Conservation (phyloP, 2,113 vertebrate genomes). For the Aramus guarauna region DNA sequence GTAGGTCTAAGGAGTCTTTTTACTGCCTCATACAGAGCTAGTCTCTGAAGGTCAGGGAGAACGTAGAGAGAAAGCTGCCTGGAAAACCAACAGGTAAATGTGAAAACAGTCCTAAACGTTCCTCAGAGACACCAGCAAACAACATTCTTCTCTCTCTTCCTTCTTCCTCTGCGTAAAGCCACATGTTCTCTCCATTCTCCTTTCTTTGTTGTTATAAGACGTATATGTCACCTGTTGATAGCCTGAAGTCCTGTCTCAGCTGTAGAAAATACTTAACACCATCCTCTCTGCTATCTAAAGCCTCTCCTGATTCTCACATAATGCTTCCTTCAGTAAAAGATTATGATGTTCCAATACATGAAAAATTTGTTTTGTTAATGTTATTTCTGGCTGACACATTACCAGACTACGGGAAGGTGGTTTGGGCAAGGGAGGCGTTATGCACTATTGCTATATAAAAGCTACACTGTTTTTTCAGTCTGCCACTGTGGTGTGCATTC, state of each 20-base stretch:
- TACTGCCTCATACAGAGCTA: not conserved
- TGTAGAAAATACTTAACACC: not conserved
- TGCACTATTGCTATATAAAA: not conserved
- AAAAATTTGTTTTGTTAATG: not conserved
- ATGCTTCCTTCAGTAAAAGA: not conserved
- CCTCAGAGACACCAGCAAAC: not conserved
- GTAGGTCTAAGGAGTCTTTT: not conserved
- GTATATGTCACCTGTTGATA: not conserved
- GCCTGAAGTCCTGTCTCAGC: not conserved
- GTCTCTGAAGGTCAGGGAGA: not conserved
- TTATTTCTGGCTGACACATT: not conserved
- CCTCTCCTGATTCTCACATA: fast-evolving
- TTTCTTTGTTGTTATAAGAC: not conserved
- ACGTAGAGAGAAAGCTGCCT: not conserved
- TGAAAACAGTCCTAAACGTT: not conserved
- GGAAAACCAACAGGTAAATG: not conserved
- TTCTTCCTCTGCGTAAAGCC: not conserved
- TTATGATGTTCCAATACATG: not conserved
- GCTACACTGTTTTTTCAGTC: not conserved
- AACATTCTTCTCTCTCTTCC: not conserved
- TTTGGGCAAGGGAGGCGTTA: not conserved
- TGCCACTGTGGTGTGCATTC: not conserved
- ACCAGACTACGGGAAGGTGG: not conserved
- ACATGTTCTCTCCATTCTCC: fast-evolving
- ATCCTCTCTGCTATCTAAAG: not conserved